Evolutionary conservation across 2,888 invertebrate genomes (phyloP).

Genomic region (Elmis aenea): DNA sequence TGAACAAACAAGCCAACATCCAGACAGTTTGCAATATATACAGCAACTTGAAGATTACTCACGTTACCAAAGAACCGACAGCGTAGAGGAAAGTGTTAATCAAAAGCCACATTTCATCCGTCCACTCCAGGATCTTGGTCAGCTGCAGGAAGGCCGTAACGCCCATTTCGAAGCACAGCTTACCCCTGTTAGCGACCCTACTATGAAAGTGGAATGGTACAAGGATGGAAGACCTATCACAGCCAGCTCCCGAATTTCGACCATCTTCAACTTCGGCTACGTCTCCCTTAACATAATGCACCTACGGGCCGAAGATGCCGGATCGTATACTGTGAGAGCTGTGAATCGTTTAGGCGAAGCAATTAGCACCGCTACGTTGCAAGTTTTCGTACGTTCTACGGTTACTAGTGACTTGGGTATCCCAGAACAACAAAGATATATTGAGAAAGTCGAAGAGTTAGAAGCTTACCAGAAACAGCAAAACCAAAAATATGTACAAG

Average conservation of each 20-base stretch:
- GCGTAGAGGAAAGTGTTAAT: slow-evolving; percentile 72
- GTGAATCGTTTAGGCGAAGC: slow-evolving; percentile 89
- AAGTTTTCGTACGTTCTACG: slow-evolving; percentile 71
- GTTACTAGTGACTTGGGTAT: slow-evolving; percentile 79
- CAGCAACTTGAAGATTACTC: slow-evolving; percentile 88
- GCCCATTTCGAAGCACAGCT: slow-evolving; percentile 92
- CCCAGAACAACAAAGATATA: slow-evolving; percentile 83
- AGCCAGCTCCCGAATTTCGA: slow-evolving; percentile 94
- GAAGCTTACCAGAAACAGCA: slow-evolving; percentile 83
- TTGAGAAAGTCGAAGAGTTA: slow-evolving; percentile 85
- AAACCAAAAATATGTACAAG: slow-evolving; percentile 74
- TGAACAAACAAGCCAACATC: slow-evolving; percentile 85
- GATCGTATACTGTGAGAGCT: slow-evolving; percentile 88
- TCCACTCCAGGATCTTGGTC: slow-evolving; percentile 79
- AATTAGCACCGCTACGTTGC: slow-evolving; percentile 73
- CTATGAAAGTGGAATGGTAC: slow-evolving; percentile 93
- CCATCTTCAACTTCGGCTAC: slow-evolving; percentile 98
- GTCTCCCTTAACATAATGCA: slow-evolving; percentile 98
- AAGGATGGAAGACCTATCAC: slow-evolving; percentile 92
- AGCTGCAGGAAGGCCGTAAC: slow-evolving; percentile 84
- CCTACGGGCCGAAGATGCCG: slow-evolving; percentile 97
- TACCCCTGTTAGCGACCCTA: slow-evolving; percentile 87
- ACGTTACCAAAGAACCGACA: slow-evolving; percentile 79
- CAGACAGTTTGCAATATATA: slow-evolving; percentile 85
- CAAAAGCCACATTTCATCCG: slow-evolving; percentile 85